Evolutionary conservation across 2,888 invertebrate genomes (phyloP).

Genomic region (Sesia apiformis): DNA sequence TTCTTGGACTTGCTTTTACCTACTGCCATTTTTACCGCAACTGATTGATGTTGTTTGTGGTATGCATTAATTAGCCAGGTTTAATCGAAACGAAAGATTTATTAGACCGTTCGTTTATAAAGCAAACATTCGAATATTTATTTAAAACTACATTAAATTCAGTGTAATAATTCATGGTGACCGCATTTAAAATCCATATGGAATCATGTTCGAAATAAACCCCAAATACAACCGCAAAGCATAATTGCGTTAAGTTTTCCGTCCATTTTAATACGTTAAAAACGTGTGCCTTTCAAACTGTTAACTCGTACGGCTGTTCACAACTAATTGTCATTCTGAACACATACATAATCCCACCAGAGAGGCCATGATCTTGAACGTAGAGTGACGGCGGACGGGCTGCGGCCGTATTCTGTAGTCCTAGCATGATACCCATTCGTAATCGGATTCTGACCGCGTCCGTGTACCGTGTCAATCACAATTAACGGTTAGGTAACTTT

Average conservation of each 20-base stretch:
- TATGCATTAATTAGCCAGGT: too few species aligned
- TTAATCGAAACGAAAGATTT: too few species aligned
- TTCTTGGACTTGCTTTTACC: too few species aligned
- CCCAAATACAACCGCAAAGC: not conserved
- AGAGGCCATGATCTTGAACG: conserved; percentile 59
- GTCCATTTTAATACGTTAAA: not conserved
- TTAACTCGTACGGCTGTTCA: not conserved
- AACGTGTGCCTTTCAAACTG: not conserved
- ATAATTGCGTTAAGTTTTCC: not conserved
- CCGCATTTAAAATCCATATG: not conserved
- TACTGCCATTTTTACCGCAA: too few species aligned
- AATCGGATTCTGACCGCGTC: conserved; percentile 19
- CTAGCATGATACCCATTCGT: conserved; percentile 24
- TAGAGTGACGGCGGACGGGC: conserved; percentile 31
- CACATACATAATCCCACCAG: conserved; percentile 52
- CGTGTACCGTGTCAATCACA: conserved; percentile 19
- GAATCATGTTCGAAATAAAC: not conserved
- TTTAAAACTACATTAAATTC: too few species aligned
- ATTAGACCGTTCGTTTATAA: too few species aligned
- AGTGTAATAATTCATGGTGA: too few species aligned
- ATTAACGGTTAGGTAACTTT: conserved; percentile 16
- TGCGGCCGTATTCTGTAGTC: conserved; percentile 36
- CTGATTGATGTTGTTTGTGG: too few species aligned
- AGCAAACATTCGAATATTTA: too few species aligned
- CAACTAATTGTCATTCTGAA: conserved; percentile 53